Conservation (phyloP, 2,113 vertebrate species). For the Stegostoma tigrinum region DNA sequence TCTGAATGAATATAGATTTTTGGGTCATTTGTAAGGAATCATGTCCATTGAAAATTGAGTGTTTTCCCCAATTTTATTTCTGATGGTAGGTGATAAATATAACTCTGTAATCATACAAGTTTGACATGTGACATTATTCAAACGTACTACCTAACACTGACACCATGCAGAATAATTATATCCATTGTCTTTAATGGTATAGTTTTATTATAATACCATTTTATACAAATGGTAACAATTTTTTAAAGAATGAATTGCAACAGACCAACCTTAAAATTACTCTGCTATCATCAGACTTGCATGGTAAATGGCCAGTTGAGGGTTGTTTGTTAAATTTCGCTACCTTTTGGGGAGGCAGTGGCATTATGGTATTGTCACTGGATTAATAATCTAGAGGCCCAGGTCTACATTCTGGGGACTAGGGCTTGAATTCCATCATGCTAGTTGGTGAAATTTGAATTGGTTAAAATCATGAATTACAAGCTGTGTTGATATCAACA, state of each 20-base stretch:
- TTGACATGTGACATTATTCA: background rate
- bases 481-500: too few relatives aligned
- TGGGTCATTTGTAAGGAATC: background rate
- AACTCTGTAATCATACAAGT: background rate
- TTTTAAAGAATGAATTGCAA: background rate
- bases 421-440: too few relatives aligned
- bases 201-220: background rate
- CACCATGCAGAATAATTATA: background rate
- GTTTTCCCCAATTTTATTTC: background rate
- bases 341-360: too few relatives aligned
- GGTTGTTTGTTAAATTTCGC: background rate
- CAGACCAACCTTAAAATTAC: background rate
- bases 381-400: too few relatives aligned
- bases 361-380: too few relatives aligned
- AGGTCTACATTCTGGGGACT: too few relatives aligned
- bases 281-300: background rate
- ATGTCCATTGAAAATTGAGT: background rate
- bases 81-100: background rate
- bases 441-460: too few relatives aligned
- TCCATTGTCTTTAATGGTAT: background rate
- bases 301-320: background rate
- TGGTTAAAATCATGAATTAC: too few relatives aligned
- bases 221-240: background rate
- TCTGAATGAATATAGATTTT: background rate
- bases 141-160: background rate